Conservation (phyloP, 1,140 invertebrate genomes). For the Penaeus chinensis region DNA sequence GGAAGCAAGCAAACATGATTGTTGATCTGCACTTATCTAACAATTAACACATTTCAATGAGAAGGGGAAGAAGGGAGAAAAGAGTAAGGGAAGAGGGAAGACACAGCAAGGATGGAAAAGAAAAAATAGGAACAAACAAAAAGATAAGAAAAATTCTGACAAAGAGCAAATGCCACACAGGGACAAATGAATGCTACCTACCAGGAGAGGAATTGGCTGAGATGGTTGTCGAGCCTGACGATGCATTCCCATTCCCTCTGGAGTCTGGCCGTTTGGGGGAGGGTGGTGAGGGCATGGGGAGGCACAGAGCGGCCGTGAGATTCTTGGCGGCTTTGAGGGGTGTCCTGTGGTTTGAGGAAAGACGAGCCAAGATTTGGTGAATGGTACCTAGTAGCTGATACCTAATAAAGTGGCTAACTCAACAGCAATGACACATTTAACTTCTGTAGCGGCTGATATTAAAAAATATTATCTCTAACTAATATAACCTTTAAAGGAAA, state of each 20-base stretch:
- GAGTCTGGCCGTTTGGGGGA: constrained; percentile 67
- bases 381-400: too few species aligned
- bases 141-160: background rate
- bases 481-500: background rate
- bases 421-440: too few species aligned
- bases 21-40: too few species aligned
- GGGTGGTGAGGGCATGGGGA: constrained; percentile 67
- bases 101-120: too few species aligned
- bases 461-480: too few species aligned
- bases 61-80: too few species aligned
- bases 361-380: constrained; percentile 20
- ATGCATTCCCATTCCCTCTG: constrained; percentile 67
- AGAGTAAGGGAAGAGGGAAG: too few species aligned
- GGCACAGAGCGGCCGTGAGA: constrained; percentile 66
- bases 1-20: too few species aligned
- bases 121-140: too few species aligned
- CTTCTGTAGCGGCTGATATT: too few species aligned
- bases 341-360: constrained; percentile 65
- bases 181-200: constrained; percentile 58
- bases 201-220: constrained; percentile 82
- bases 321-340: constrained; percentile 72
- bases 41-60: too few species aligned
- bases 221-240: constrained; percentile 79
- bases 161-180: background rate
- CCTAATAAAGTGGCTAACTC: too few species aligned